A percentile compares a stretch with the other conserved stretches of the same genome.
Conservation (phyloP, 23 tunicate species). For the Phallusia fumigata region DNA sequence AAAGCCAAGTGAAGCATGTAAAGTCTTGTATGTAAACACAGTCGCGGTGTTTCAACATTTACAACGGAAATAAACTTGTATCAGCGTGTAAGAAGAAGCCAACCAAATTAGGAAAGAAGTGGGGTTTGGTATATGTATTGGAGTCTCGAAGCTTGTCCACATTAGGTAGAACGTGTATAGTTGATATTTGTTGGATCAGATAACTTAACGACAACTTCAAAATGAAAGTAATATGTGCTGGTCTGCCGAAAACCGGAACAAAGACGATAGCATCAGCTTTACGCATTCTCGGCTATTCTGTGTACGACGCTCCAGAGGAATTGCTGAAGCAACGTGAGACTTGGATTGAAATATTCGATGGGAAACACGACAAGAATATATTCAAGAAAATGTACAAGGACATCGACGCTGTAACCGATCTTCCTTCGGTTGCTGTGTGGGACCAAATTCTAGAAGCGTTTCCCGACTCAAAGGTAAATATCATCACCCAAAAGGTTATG, state of each 20-base stretch:
- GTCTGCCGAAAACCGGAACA: background rate
- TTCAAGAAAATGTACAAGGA: background rate
- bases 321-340: background rate
- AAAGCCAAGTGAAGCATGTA: no score
- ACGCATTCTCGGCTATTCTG: background rate
- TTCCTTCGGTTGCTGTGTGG: background rate
- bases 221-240: constrained; percentile 8
- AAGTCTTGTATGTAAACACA: no score
- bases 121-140: no score
- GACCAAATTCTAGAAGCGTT: background rate
- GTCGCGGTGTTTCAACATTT: no score
- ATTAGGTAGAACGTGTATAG: no score
- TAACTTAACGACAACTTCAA: no score
- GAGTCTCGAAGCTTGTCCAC: no score
- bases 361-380: background rate
- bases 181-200: no score
- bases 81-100: no score
- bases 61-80: no score
- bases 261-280: background rate
- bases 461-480: constrained; percentile 7
- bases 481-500: no score
- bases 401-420: background rate
- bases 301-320: background rate
- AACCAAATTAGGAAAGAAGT: no score
- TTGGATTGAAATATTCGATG: constrained; percentile 8